Evolutionary conservation across 2,113 vertebrate species (phyloP), one percentile per base, ranked within the genome.

Genomic region (Gobiocypris rarus): DNA sequence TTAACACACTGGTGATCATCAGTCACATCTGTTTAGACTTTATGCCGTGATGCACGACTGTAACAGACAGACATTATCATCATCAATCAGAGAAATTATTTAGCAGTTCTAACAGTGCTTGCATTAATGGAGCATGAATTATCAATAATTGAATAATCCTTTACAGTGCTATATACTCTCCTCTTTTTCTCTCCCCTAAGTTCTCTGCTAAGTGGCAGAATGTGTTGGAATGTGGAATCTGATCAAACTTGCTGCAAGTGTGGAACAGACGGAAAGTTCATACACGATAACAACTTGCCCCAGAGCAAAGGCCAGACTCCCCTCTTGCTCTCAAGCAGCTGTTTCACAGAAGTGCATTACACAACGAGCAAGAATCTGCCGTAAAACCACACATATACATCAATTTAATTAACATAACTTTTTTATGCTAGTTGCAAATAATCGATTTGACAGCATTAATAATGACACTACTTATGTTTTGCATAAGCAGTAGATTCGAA

Each of bases 201-300:
- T n/a, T n/a, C 10, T 61, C 2, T 8, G 5, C 15, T 52, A 5
- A 67, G 74, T 28, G 13, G 65, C 26, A 34, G 8, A 58, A n/a
- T 56, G 73, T 48, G 38, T 65, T 85, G 79, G 85, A 90, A 90
- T 86, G 86, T 86, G 86, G 87, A 91, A 92, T 93, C 84, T 67
- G 84, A 83, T 74, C 76, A 83, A 87, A 88, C 87, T 89, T 86
- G 82, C 58, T 87, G 8, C 15, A 8, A 80, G 56, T 13, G 73
- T 83, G 78, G 43, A 76, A 54, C 65, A 9, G 19, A 56, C 73
- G 28, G 28, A 86, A 67, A 76, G 81, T 84, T 77, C 81, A 81
- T 50, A 76, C 79, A 82, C 0, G 43, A 52, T 31, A 81, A 31
- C 19, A 81, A 81, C 79, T 50, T 38, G 45, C 61, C 79, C 63